Percentiles rank a stretch among this genome's conserved stretches.
Conservation (phyloP, 2,888 invertebrate genomes). For the Epistrophella euchroma region DNA sequence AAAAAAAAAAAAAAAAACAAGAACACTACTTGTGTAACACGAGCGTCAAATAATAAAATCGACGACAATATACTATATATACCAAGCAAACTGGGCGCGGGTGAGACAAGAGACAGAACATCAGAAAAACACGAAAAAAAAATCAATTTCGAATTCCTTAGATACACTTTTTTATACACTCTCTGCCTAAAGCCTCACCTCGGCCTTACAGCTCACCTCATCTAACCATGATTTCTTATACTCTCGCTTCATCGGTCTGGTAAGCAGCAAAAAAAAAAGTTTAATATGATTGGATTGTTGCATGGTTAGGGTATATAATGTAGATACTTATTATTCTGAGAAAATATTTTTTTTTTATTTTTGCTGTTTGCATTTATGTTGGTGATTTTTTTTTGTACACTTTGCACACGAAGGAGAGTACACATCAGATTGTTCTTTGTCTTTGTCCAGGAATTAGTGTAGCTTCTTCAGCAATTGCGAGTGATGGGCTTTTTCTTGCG, state of each 20-base stretch:
- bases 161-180: conserved; percentile 66
- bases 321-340: conserved; percentile 54
- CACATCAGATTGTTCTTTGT: conserved; percentile 34
- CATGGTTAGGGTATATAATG: conserved; percentile 43
- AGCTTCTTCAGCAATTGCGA: conserved; percentile 39
- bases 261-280: conserved; percentile 66
- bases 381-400: conserved; percentile 45
- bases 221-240: conserved; percentile 23
- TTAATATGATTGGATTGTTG: conserved; percentile 72
- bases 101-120: conserved; percentile 36
- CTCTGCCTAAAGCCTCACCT: conserved; percentile 5
- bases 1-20: conserved; percentile 55
- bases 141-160: conserved; percentile 75
- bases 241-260: conserved; percentile 47
- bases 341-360: conserved; percentile 26
- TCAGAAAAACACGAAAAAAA: conserved; percentile 37
- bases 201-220: conserved; percentile 24
- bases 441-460: conserved; percentile 43
- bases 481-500: conserved; percentile 12
- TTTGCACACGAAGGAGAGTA: conserved; percentile 43
- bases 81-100: conserved; percentile 2
- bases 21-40: conserved; percentile 61
- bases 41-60: conserved; percentile 50
- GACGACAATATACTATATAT: conserved; percentile 9
- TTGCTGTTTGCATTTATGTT: conserved; percentile 62